phyloP scores from a whole-genome alignment of 2,888 invertebrate genomes.

The Cataglyphis altisquamis region DNA sequence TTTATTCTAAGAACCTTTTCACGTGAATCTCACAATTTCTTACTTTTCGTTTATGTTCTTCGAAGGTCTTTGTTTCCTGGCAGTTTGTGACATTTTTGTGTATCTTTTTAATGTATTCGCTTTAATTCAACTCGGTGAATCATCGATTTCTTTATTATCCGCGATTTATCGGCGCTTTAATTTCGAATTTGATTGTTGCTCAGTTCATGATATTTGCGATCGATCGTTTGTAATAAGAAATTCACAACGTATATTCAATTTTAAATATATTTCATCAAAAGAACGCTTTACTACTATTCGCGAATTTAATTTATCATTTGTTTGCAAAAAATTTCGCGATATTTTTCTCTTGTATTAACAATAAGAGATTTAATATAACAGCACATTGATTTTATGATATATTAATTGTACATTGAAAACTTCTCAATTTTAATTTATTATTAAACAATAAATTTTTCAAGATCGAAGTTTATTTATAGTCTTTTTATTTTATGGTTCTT shows the following conservation, averaged over 20 bases:
- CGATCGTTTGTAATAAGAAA: background rate
- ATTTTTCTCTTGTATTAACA: background rate
- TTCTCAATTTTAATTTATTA: conserved; percentile 2
- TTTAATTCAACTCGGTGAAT: background rate
- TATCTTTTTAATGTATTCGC: background rate
- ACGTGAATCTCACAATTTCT: conserved; percentile 12
- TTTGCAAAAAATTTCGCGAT: background rate
- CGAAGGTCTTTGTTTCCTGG: conserved; percentile 2
- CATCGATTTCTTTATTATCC: conserved; percentile 10
- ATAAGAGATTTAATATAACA: background rate
- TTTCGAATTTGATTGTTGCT: conserved; percentile 8
- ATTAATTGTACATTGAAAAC: too few relatives aligned
- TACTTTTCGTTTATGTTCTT: background rate
- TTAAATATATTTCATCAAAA: background rate
- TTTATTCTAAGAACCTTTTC: background rate
- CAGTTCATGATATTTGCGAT: conserved; percentile 8
- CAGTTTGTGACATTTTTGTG: background rate
- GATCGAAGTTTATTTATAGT: background rate
- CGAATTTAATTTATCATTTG: background rate
- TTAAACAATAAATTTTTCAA: conserved; percentile 4
- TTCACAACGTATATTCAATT: background rate
- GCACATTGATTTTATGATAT: background rate
- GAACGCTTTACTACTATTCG: background rate
- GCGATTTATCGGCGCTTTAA: conserved; percentile 27
- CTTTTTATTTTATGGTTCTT: background rate